These are phyloP conservation scores for Pygocentrus nattereri DNA, from an alignment of 2,797 vertebrate genomes.

Conservation along the genomic window DNA sequence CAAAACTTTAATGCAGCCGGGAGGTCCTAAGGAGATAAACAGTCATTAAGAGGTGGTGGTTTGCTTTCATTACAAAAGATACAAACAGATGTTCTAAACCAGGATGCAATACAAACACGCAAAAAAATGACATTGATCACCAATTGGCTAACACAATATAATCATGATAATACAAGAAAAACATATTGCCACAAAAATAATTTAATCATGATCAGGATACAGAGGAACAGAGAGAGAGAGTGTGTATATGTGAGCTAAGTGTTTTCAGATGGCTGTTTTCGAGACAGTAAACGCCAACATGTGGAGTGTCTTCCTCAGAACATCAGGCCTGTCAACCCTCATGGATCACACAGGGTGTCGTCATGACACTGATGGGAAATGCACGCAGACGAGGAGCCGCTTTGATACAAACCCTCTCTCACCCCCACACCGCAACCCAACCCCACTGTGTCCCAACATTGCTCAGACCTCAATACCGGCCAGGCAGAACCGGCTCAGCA, in stretches of 20 bases:
- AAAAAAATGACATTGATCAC: slow-evolving; percentile 42
- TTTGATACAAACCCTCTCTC: slow-evolving; percentile 41
- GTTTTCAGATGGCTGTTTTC: slow-evolving; percentile 60
- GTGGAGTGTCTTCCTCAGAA: slow-evolving; percentile 45
- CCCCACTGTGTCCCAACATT: slow-evolving; percentile 47
- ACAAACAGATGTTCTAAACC: slow-evolving; percentile 41
- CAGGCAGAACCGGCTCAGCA: neutral
- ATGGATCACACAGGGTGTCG: slow-evolving; percentile 51
- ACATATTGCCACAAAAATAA: slow-evolving; percentile 58
- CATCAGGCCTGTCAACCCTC: slow-evolving; percentile 35
- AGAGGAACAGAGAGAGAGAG: slow-evolving; percentile 11
- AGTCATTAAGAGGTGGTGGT: slow-evolving; percentile 35
- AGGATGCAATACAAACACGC: slow-evolving; percentile 20
- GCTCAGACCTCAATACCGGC: slow-evolving; percentile 47
- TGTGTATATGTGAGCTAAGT: slow-evolving; percentile 51
- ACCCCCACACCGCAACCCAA: neutral
- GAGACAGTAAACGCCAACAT: slow-evolving; percentile 50
- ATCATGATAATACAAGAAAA: slow-evolving; percentile 57
- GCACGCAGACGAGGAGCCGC: slow-evolving; percentile 37
- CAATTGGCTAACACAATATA: slow-evolving; percentile 42
- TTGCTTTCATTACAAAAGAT: slow-evolving; percentile 43
- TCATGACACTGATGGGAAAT: slow-evolving; percentile 58
- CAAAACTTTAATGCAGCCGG: slow-evolving; percentile 9
- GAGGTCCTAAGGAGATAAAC: slow-evolving; percentile 41
- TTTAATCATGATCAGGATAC: slow-evolving; percentile 55